Evolutionary conservation across 2,113 vertebrate species (phyloP), one percentile per base, ranked within the genome.

Genomic region (Papio anubis): DNA sequence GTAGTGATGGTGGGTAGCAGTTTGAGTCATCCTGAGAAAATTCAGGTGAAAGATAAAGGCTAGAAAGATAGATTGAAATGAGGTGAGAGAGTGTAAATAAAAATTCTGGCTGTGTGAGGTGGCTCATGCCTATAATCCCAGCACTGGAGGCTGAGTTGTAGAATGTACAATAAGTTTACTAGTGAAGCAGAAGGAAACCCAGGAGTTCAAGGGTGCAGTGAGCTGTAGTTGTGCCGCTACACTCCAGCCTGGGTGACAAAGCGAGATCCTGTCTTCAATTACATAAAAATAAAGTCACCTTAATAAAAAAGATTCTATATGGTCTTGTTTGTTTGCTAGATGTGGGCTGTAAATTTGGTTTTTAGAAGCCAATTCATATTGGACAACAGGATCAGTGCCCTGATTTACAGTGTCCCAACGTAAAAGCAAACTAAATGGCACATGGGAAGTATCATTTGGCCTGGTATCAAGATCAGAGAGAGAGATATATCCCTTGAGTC

Each of bases 381-480:
- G 87, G 38, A 55, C 88, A 70, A 79, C 52, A 88, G 88, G 87
- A 89, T 61, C 76, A 84, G 52, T 61, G 23, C 40, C 55, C 70
- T 81, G 45, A 95, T 88, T 93, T 68, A 93, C 23, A 81, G 32
- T 68, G 32, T 91, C n/a, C 87, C 23, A 93, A 92, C 20, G 57
- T 92, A 88, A 88, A 96, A 92, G 91, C 72, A 93, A 93, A 78
- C 84, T 92, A 72, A 80, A 80, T 61, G 90, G 55, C 57, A 88
- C 61, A 52, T 38, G n/a, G 52, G 68, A 94, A 83, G 43, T 48
- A 38, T 90, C 73, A 50, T 90, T 96, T 87, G 92, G 81, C 73
- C 13, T 86, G 17, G 1, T 64, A 83, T 70, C 89, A 94, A 90
- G 92, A 96, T 94, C 27, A 78, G 88, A 94, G 81, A 85, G 73